Percentiles rank a stretch among this genome's conserved stretches.
Evolutionary conservation across 2,113 vertebrate genomes (phyloP).

Genomic region (Enhydra lutris): DNA sequence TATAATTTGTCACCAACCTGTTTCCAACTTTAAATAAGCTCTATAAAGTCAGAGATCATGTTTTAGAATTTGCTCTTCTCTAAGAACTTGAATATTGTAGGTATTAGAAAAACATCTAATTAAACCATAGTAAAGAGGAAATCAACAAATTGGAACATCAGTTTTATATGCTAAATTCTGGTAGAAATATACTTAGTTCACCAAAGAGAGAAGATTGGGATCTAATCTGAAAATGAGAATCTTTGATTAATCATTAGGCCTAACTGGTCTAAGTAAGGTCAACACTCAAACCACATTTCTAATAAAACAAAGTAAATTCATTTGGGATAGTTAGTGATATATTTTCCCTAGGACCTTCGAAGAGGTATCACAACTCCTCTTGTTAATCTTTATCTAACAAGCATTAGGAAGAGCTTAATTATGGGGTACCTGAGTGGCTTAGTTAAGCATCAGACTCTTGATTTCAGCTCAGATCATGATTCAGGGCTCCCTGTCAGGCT

Average conservation of each 20-base stretch:
- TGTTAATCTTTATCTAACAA: background rate
- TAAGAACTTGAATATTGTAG: background rate
- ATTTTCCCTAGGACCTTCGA: background rate
- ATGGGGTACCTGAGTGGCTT: background rate
- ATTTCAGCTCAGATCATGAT: background rate
- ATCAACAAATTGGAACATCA: background rate
- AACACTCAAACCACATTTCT: background rate
- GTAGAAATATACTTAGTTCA: background rate
- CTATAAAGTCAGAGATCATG: background rate
- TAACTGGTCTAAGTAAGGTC: background rate
- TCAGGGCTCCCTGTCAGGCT: background rate
- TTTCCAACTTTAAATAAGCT: slow-evolving; percentile 13
- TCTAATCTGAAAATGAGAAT: background rate
- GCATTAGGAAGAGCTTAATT: background rate
- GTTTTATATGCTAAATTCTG: slow-evolving; percentile 1
- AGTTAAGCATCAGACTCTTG: background rate
- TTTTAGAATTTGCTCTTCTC: background rate
- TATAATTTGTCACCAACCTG: background rate
- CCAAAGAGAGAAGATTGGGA: background rate
- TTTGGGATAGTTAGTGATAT: background rate
- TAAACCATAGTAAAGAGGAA: background rate
- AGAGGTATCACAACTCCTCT: background rate
- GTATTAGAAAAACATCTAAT: background rate
- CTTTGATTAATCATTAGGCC: background rate
- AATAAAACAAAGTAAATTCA: background rate